Evolutionary conservation across 2,797 vertebrate species (phyloP).

Genomic region (Enteromius anoplus): DNA sequence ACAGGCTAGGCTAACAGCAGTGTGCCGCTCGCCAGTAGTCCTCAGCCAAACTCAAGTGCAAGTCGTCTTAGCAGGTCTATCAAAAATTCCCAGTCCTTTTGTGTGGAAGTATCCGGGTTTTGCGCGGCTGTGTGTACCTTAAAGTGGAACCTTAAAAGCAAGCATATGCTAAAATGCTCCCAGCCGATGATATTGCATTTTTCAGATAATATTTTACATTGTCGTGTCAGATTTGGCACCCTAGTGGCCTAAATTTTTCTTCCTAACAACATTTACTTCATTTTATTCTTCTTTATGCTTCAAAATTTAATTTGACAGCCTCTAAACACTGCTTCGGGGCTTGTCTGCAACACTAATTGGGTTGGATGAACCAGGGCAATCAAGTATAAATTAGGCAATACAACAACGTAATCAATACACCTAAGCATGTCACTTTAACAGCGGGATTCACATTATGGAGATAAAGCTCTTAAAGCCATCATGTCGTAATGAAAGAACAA

Average conservation of each 20-base stretch:
- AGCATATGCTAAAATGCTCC: neutral
- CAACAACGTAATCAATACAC: constrained; percentile 48
- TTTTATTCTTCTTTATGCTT: constrained; percentile 31
- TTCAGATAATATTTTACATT: constrained; percentile 11
- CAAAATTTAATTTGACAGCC: constrained; percentile 8
- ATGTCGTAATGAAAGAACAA: constrained; percentile 56
- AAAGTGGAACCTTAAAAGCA: neutral
- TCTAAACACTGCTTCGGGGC: constrained; percentile 26
- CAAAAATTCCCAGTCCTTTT: neutral
- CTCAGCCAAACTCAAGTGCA: neutral
- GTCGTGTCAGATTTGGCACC: neutral
- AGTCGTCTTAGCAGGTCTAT: neutral
- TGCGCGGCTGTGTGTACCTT: neutral
- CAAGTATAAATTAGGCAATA: constrained; percentile 46
- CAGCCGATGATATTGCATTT: neutral
- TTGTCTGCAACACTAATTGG: constrained; percentile 39
- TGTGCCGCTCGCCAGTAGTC: neutral
- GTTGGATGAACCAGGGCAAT: constrained; percentile 40
- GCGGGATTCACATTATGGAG: constrained; percentile 49
- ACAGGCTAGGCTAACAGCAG: constrained; percentile 11
- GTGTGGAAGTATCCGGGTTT: neutral
- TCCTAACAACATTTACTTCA: neutral
- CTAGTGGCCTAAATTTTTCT: neutral
- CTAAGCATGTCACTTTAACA: constrained; percentile 50
- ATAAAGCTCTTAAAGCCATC: constrained; percentile 45